Percentiles rank a stretch among this genome's conserved stretches.
phyloP scores from a whole-genome alignment of 92 coral and sea anemone species.

The Muricea muricata region DNA sequence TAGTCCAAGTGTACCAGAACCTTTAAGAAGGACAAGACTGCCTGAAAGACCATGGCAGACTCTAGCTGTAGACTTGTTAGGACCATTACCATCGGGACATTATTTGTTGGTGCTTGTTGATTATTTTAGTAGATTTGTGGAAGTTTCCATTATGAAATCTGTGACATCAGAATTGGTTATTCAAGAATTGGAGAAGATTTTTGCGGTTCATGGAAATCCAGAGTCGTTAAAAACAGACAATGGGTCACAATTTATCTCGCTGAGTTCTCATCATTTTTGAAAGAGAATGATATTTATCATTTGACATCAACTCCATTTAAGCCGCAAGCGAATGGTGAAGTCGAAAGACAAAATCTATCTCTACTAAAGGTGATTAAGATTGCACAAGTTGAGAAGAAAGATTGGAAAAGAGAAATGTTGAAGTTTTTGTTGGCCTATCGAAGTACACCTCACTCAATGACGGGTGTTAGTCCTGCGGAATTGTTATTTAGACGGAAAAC shows the following conservation, averaged over 20 bases:
- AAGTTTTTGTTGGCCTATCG: conserved; percentile 15
- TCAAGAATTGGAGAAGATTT: neutral
- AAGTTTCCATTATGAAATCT: conserved; percentile 10
- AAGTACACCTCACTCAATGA: conserved; percentile 25
- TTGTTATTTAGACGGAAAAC: neutral
- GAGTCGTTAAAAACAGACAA: conserved; percentile 18
- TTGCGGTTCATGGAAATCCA: neutral
- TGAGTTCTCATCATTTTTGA: neutral
- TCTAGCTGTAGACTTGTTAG: neutral
- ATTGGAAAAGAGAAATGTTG: neutral
- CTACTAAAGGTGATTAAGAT: neutral
- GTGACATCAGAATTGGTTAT: neutral
- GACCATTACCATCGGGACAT: conserved; percentile 15
- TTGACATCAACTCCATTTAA: neutral
- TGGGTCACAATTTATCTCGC: conserved; percentile 35
- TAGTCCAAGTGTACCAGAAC: neutral
- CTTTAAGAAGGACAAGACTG: neutral
- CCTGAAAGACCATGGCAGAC: neutral
- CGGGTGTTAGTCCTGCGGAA: conserved; percentile 27
- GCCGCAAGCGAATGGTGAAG: conserved; percentile 36
- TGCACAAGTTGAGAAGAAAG: conserved; percentile 17
- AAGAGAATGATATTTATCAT: conserved; percentile 17
- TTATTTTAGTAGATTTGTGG: conserved; percentile 34
- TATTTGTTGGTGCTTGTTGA: conserved; percentile 15
- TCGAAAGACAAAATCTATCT: neutral